Base-by-base conservation (phyloP, 2,113 vertebrate species). In the Ascaphus truei region DNA sequence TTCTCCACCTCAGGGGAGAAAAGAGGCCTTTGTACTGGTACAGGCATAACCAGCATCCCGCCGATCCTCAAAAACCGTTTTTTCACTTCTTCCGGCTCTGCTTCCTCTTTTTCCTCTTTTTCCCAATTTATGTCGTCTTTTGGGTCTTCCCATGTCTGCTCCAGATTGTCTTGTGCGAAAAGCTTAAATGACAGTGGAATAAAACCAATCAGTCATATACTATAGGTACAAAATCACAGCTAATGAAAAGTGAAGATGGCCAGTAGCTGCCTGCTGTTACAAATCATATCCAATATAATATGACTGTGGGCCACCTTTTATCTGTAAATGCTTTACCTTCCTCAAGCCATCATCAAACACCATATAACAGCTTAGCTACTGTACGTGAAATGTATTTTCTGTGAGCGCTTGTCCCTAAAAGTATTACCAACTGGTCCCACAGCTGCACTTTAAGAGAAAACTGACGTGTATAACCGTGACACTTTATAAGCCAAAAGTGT, bases 41-140 rank as follows among this genome's bases (percentile, higher is more conserved):
- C 45, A 3, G 72, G 69, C 52, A 75, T 16, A 6, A 27, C 52
- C 7, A 73, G 37, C 58, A 53, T 73, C 53, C 56, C 58, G 12
- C 41, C 59, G 1, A 61, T 2, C 0, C 30, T 37, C 36, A 30
- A 33, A 1, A 1, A 57, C 26, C 65, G 75, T 23, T 2, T 3
- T 10, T 16, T 23, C 2, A 12, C 1, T 0, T 23, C 15, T n/a
- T n/a, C n/a, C n/a, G n/a, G n/a, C n/a, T n/a, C n/a, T n/a, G n/a
- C n/a, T 29, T 15, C 29, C 2, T 43, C 18, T n/a, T 48, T 48
- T 2, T 1, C 5, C 2, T 33, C 1, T 0, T 39, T 43, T 57
- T 67, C 25, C 16, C 23, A 58, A 10, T 31, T 27, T 55, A 10
- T 20, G 7, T 6, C 11, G 6, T 0, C 0, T 13, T 5, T 31